These are phyloP conservation scores for Drosophila melanosoma DNA, from an alignment of 2,888 invertebrate species.

Conservation along the genomic window DNA sequence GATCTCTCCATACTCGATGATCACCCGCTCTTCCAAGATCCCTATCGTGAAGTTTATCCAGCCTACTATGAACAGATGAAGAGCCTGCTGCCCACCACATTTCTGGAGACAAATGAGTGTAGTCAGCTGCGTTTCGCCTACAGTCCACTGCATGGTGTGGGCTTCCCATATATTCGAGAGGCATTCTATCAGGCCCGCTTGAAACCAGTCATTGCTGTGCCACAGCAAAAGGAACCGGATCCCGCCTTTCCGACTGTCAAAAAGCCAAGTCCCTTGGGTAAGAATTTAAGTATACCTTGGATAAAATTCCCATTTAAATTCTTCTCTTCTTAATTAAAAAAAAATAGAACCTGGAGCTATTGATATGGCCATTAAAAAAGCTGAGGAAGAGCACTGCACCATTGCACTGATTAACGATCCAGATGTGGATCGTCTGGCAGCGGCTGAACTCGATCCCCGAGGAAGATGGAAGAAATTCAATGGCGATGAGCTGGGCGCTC, in stretches of 20 bases:
- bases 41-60: constrained; percentile 88
- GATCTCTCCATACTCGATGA: constrained; percentile 87
- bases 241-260: constrained; percentile 98
- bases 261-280: constrained; percentile 96
- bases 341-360: constrained; percentile 93
- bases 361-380: constrained; percentile 91
- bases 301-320: not conserved
- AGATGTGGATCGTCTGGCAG: constrained; percentile 97
- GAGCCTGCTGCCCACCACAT: constrained; percentile 86
- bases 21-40: constrained; percentile 88
- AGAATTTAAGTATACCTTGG: not conserved
- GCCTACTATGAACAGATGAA: constrained; percentile 89
- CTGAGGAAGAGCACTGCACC: constrained; percentile 89
- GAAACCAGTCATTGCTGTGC: constrained; percentile 85
- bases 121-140: constrained; percentile 91
- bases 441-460: constrained; percentile 92
- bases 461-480: constrained; percentile 87
- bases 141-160: constrained; percentile 99
- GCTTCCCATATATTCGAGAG: constrained; percentile 90
- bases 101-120: constrained; percentile 86
- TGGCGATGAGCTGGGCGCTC: constrained; percentile 97
- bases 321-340: not conserved
- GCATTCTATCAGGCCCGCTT: constrained; percentile 92
- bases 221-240: constrained; percentile 93
- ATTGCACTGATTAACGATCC: constrained; percentile 98